A percentile compares a stretch with the other conserved stretches of the same genome.
Evolutionary conservation across 2,113 vertebrate species (phyloP).

Genomic region (Arothron firmamentum): DNA sequence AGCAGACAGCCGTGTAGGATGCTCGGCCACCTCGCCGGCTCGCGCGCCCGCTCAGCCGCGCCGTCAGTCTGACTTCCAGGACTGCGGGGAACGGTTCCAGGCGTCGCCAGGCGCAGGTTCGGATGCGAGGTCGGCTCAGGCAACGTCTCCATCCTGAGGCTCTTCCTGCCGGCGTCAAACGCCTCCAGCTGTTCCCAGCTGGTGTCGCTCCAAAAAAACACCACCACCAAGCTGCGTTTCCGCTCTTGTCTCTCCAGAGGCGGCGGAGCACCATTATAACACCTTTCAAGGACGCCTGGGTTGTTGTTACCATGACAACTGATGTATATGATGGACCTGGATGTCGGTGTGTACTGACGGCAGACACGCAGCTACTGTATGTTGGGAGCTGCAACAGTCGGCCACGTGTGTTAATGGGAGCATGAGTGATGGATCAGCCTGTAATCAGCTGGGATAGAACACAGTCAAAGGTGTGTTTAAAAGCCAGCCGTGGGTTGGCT

Average conservation of each 20-base stretch:
- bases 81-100: too few species aligned
- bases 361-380: too few species aligned
- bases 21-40: slow-evolving; percentile 32
- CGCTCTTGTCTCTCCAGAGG: slow-evolving; percentile 10
- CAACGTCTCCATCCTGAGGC: too few species aligned
- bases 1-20: slow-evolving; percentile 48
- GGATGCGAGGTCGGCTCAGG: too few species aligned
- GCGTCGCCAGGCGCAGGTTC: too few species aligned
- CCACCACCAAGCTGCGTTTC: slow-evolving; percentile 26
- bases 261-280: slow-evolving; percentile 22
- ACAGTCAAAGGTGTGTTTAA: too few species aligned
- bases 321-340: slow-evolving; percentile 8
- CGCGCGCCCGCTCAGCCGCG: slow-evolving; percentile 15
- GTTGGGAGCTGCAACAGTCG: neutral
- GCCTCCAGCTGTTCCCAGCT: too few species aligned
- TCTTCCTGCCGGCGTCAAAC: too few species aligned
- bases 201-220: too few species aligned
- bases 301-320: slow-evolving; percentile 50
- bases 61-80: slow-evolving; percentile 19
- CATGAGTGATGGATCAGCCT: neutral
- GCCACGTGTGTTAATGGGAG: neutral
- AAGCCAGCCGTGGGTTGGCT: too few species aligned
- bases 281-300: slow-evolving; percentile 11
- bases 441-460: too few species aligned
- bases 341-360: neutral